These are phyloP conservation scores for Atherinosoma microstoma DNA, from an alignment of 2,797 vertebrate genomes.

Conservation along the genomic window DNA sequence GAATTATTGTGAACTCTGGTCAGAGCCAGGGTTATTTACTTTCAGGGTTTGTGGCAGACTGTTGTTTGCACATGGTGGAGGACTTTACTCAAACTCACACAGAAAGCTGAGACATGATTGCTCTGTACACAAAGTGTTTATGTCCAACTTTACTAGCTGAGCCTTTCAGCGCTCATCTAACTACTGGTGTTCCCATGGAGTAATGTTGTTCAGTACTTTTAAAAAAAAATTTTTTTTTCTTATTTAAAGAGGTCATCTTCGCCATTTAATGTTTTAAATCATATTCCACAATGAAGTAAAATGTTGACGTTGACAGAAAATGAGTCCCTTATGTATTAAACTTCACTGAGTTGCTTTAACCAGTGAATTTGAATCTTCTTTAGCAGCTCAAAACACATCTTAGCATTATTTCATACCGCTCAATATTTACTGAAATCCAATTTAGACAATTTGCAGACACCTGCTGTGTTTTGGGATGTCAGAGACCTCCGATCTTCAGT, in stretches of 20 bases:
- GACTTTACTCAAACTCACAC: conserved; percentile 74
- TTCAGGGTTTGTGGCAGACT: conserved; percentile 76
- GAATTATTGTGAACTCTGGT: conserved; percentile 45
- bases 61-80: conserved; percentile 84
- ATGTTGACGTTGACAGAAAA: conserved; percentile 2
- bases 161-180: conserved; percentile 33
- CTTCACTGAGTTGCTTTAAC: neutral
- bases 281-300: conserved; percentile 29
- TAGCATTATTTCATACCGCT: neutral
- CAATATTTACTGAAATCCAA: neutral
- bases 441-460: neutral
- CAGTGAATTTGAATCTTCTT: neutral
- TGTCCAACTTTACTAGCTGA: conserved; percentile 41
- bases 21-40: conserved; percentile 72
- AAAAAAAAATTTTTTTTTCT: neutral
- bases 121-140: conserved; percentile 72
- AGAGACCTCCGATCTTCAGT: neutral
- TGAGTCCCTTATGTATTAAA: neutral
- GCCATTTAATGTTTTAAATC: neutral
- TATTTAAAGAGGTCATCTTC: neutral
- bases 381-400: neutral
- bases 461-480: neutral
- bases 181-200: neutral
- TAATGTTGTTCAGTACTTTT: conserved; percentile 5
- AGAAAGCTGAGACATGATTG: conserved; percentile 66